Percentiles rank a stretch among this genome's conserved stretches.
These are phyloP conservation scores for Eretmocerus hayati DNA, from an alignment of 2,888 invertebrate genomes.

Conservation along the genomic window DNA sequence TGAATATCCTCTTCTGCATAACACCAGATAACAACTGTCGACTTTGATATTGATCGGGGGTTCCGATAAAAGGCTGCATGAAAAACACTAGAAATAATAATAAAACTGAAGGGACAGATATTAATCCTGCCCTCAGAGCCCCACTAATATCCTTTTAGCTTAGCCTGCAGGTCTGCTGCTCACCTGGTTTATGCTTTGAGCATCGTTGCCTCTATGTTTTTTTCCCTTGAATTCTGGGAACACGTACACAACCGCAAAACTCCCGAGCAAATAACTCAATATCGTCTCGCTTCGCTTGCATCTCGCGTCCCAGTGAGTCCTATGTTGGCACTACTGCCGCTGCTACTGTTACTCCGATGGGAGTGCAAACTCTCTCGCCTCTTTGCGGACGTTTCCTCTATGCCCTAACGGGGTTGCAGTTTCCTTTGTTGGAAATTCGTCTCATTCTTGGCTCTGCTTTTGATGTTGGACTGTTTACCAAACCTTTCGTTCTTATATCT, in stretches of 20 bases:
- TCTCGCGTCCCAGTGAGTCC: not conserved
- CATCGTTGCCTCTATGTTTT: slow-evolving; percentile 13
- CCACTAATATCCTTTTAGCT: slow-evolving; percentile 44
- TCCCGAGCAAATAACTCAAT: slow-evolving; percentile 40
- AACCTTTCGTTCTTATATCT: no score
- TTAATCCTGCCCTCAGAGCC: slow-evolving; percentile 43
- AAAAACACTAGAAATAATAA: no score
- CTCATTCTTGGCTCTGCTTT: not conserved
- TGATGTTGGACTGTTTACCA: not conserved
- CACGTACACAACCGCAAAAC: slow-evolving; percentile 11
- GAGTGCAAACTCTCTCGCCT: not conserved
- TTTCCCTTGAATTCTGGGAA: slow-evolving; percentile 10
- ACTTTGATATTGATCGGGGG: no score
- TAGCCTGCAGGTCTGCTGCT: slow-evolving; percentile 20
- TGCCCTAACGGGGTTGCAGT: not conserved
- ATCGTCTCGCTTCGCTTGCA: slow-evolving; percentile 21
- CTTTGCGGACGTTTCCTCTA: not conserved
- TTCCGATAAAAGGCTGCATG: no score
- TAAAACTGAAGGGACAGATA: no score
- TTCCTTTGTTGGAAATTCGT: not conserved
- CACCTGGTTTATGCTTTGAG: slow-evolving; percentile 9
- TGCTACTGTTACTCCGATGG: not conserved
- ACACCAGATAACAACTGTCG: no score
- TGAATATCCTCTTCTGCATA: no score
- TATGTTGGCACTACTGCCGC: not conserved